Percentiles rank a stretch among this genome's conserved stretches.
phyloP scores from a whole-genome alignment of 1,140 invertebrate genomes.

The Nautilus pompilius region DNA sequence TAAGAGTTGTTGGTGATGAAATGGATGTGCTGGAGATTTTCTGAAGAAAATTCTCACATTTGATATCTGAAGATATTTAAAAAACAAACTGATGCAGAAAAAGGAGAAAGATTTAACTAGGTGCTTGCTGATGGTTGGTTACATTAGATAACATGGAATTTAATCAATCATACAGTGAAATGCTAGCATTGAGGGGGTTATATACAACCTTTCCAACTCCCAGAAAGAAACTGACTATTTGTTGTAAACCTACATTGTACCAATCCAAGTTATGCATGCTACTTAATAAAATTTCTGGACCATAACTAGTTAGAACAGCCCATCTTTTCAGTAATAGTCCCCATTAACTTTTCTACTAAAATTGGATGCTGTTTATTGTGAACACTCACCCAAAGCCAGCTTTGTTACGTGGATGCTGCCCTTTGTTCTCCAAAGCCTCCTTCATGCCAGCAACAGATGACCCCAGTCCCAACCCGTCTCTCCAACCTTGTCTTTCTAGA shows the following conservation, averaged over 20 bases:
- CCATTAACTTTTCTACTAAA: not conserved
- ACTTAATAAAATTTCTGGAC: not conserved
- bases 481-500: constrained; percentile 62
- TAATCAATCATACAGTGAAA: too few relatives aligned
- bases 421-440: constrained; percentile 51
- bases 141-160: too few relatives aligned
- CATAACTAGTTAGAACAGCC: not conserved
- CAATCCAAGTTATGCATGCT: not conserved
- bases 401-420: constrained; percentile 47
- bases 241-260: not conserved
- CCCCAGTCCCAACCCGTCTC: constrained; percentile 60
- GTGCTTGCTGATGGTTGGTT: too few relatives aligned
- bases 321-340: not conserved
- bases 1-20: too few relatives aligned
- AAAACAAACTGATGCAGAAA: too few relatives aligned
- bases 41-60: too few relatives aligned
- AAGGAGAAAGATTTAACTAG: too few relatives aligned
- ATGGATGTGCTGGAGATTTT: too few relatives aligned
- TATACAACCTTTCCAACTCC: not conserved
- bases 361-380: not conserved
- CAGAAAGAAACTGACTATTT: not conserved
- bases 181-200: too few relatives aligned
- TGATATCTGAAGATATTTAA: too few relatives aligned
- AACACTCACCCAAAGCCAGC: constrained; percentile 48
- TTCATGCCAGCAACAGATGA: constrained; percentile 37